phyloP scores from a whole-genome alignment of 2,888 invertebrate species.

The Deroplatys truncata region DNA sequence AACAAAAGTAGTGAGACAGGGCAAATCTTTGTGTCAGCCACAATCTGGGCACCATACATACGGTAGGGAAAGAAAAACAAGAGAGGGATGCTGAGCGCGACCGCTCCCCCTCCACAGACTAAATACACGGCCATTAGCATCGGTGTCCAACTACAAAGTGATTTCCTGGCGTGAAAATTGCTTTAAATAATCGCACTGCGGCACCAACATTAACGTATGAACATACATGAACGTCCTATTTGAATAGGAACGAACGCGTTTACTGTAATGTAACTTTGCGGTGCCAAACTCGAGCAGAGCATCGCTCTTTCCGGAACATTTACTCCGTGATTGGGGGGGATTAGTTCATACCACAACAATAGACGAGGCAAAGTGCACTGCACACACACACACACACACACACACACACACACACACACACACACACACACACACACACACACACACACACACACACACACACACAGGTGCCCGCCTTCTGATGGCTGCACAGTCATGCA shows the following conservation, averaged over 20 bases:
- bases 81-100: neutral
- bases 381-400: too few relatives aligned
- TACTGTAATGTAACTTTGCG: neutral
- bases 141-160: constrained; percentile 5
- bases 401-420: too few relatives aligned
- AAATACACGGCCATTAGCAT: constrained; percentile 13
- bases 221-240: neutral
- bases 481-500: too few relatives aligned
- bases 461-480: too few relatives aligned
- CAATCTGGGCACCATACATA: neutral
- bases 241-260: neutral
- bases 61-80: neutral
- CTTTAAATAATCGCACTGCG: constrained; percentile 13
- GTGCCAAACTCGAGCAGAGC: neutral
- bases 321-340: constrained; percentile 9
- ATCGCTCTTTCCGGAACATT: constrained; percentile 7
- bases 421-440: too few relatives aligned
- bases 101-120: neutral
- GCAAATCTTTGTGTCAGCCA: neutral
- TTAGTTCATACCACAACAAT: constrained; percentile 9
- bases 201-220: neutral
- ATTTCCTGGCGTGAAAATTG: constrained; percentile 15
- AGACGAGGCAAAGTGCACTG: neutral
- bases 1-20: too few relatives aligned
- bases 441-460: too few relatives aligned